Evolutionary conservation across 1,140 invertebrate species (phyloP), one percentile per base, ranked within the genome.

Genomic region (Microplitis demolitor): DNA sequence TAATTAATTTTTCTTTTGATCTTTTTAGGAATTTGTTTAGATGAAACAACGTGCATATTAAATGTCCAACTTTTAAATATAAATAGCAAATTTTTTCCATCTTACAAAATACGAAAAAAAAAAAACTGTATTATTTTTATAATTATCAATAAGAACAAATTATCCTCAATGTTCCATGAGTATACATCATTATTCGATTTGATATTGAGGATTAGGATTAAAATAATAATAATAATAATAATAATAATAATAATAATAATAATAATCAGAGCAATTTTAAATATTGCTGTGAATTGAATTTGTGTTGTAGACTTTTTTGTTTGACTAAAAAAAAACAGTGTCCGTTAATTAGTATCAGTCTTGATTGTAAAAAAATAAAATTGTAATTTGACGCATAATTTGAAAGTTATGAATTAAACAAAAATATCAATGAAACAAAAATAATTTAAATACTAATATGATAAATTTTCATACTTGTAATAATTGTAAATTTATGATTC

Each of bases 41-140:
- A 81, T 78, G 78, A 74, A 75, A 80, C 75, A 79, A 78, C 63
- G 71, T 74, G 74, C 83, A 77, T 82, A 83, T 79, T 81, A 81
- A 77, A 81, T 83, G 78, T 80, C 78, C 80, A 76, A 73, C 75
- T 68, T 62, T 50, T 45, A 67, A 14, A 76, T 79, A 82, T 56
- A 58, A 66, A 76, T 81, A 80, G 79, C 74, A 73, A 81, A 83
- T 83, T 82, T 66, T 82, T 83, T 82, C 77, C 75, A 81, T 79
- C 39, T 37, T 79, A 77, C 53, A 79, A 78, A 76, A 78, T 45
- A 45, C 39, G 8, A 24, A 24, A 24, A 24, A 45, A 45, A 77
- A 58, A 78, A 82, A 83, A 78, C 78, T 83, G 80, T 86, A 85
- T 87, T 86, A 86, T 87, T 86, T 87, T 86, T 87, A 76, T 86